phyloP scores from a whole-genome alignment of 2,797 vertebrate genomes.

The Hydrophis major region DNA sequence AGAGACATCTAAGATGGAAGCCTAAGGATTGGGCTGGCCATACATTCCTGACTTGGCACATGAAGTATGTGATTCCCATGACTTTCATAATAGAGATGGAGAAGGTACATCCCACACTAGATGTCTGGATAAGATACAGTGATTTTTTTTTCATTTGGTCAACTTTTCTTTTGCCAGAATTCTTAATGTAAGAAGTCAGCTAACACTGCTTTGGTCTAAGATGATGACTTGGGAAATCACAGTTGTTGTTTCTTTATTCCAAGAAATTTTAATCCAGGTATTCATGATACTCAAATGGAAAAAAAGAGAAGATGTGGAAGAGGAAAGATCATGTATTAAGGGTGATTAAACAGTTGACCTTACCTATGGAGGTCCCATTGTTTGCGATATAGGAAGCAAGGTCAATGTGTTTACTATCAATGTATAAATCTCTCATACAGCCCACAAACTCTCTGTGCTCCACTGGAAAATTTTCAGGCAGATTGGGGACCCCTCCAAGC shows the following conservation, averaged over 20 bases:
- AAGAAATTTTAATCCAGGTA: not conserved
- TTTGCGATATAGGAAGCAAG: slow-evolving; percentile 94
- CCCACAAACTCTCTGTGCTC: slow-evolving; percentile 91
- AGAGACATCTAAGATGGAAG: not conserved
- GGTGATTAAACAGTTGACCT: not conserved
- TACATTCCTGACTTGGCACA: not conserved
- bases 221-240: not conserved
- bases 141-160: not conserved
- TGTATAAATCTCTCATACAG: slow-evolving; percentile 94
- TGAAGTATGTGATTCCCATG: not conserved
- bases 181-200: not conserved
- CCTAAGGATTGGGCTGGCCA: not conserved
- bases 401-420: slow-evolving; percentile 89
- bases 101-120: too few relatives aligned
- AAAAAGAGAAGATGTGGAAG: not conserved
- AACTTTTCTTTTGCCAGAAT: not conserved
- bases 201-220: not conserved
- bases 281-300: not conserved
- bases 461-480: slow-evolving; percentile 94
- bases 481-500: slow-evolving; percentile 94
- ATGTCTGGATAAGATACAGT: not conserved
- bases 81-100: not conserved
- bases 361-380: slow-evolving; percentile 91
- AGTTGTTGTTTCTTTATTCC: not conserved
- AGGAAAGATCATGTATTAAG: not conserved